phyloP scores from a whole-genome alignment of 2,113 vertebrate species.

The Gymnarchus niloticus region DNA sequence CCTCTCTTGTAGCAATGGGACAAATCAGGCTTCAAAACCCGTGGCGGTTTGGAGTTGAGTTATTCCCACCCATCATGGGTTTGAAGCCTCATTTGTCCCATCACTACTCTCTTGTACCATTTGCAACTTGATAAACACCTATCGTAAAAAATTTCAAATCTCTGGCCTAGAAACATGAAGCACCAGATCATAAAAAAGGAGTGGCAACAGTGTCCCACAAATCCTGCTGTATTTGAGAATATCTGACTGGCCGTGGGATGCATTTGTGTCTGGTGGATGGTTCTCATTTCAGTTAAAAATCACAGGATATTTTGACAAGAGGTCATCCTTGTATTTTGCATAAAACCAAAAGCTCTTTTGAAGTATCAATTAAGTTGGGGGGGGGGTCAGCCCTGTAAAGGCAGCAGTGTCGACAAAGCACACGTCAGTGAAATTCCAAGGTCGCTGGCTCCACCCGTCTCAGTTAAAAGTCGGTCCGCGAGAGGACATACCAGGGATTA shows the following conservation, averaged over 20 bases:
- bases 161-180: not conserved
- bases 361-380: no score
- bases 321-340: no score
- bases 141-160: not conserved
- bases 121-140: not conserved
- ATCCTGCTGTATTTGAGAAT: not conserved
- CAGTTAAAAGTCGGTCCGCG: not conserved
- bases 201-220: no score
- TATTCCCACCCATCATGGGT: no score
- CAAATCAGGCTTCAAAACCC: not conserved
- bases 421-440: not conserved
- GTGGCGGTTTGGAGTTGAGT: no score
- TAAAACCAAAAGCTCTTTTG: no score
- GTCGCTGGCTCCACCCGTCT: not conserved
- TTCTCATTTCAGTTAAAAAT: not conserved
- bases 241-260: not conserved
- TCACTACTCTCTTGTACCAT: not conserved
- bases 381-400: no score
- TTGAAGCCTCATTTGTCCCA: no score
- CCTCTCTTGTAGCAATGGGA: not conserved
- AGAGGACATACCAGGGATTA: constrained; percentile 82
- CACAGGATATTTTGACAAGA: not conserved
- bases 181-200: not conserved
- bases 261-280: not conserved
- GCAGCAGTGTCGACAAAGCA: not conserved